Percentiles rank a stretch among this genome's conserved stretches.
Evolutionary conservation across 2,113 vertebrate species (phyloP).

Genomic region (Pomatorhinus ruficollis): DNA sequence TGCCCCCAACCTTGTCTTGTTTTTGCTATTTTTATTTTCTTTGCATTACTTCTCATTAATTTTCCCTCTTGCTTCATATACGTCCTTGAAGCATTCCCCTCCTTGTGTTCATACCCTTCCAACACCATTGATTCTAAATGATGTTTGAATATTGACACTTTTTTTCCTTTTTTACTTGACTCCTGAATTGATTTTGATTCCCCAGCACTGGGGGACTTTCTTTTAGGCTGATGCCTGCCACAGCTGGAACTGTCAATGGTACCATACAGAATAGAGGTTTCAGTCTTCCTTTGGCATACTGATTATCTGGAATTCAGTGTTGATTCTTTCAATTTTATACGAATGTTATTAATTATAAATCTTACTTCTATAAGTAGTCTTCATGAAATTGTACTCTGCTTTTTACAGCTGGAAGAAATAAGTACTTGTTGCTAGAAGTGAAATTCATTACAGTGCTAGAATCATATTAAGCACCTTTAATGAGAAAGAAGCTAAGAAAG

Average conservation of each 20-base stretch:
- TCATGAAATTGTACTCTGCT: neutral
- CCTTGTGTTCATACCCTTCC: neutral
- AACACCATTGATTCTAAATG: neutral
- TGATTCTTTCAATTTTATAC: neutral
- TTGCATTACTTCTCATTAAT: neutral
- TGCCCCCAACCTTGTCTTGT: neutral
- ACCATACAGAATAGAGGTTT: neutral
- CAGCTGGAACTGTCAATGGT: neutral
- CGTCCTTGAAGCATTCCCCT: neutral
- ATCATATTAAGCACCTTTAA: neutral
- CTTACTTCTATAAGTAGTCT: neutral
- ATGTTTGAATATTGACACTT: neutral
- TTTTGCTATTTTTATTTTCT: neutral
- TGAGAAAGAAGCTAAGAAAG: neutral
- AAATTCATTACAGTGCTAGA: neutral
- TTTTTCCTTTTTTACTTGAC: neutral
- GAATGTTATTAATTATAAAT: neutral
- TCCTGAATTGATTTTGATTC: neutral
- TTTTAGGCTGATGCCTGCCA: neutral
- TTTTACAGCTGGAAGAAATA: neutral
- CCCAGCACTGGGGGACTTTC: neutral
- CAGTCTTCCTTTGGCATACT: neutral
- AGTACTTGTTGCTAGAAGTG: neutral
- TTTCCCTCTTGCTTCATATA: neutral
- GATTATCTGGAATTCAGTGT: neutral